Evolutionary conservation across 2,888 invertebrate genomes (phyloP), one percentile per base, ranked within the genome.

Genomic region (Hermaeophaga mercurialis): DNA sequence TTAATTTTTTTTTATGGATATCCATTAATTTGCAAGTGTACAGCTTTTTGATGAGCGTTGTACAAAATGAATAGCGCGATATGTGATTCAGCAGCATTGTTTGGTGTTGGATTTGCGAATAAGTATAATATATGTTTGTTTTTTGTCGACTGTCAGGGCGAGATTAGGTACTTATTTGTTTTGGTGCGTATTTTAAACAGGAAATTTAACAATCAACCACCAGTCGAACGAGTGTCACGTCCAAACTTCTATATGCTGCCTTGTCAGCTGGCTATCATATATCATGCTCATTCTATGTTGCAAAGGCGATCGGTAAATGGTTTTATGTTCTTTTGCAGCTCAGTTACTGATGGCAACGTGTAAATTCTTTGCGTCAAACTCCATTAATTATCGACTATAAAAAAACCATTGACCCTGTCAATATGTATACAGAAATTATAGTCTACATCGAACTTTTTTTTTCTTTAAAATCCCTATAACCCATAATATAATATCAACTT

Each of bases 171-270:
- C 9, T 28, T 28, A 28, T 28, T 28, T 8, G 28, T 28, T 28
- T 28, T 28, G 28, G 28, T 28, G 28, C 28, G 28, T 28, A 28
- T 28, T 28, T 28, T 28, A 28, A 28, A 28, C 28, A 28, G 28
- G 28, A 28, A 28, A 28, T 28, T 28, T 28, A 5, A 28, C 6
- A 6, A 28, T 28, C 28, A 28, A 28, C 28, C 28, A 28, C 28
- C 28, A 28, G 28, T 28, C 28, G 28, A 28, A 28, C 28, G n/a
- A 28, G 28, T 28, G 28, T 28, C 28, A 8, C n/a, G 28, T 28
- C n/a, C 2, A 28, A n/a, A 2, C 28, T 28, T 28, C 28, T 28
- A 28, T 28, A 8, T 28, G 28, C n/a, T 8, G 28, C 28, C n/a
- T 28, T 28, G 28, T 28, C 28, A 28, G 9, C 3, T 6, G 28